Evolutionary conservation across 2,888 invertebrate species (phyloP).

Genomic region (Pterostichus madidus): DNA sequence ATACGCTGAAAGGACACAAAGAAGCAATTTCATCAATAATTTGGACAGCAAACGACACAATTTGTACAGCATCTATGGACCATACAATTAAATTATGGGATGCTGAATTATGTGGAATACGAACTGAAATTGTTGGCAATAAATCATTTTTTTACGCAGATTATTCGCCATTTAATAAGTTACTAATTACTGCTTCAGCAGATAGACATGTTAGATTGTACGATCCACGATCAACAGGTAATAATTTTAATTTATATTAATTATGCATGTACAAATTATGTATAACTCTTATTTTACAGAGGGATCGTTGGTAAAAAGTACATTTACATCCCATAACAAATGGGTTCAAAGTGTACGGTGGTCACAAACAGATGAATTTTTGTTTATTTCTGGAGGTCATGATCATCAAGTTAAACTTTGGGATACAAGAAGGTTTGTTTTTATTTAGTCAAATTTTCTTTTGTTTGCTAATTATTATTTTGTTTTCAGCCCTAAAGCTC

Average conservation of each 20-base stretch:
- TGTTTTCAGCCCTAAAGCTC: slow-evolving; percentile 88
- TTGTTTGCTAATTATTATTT: slow-evolving; percentile 52
- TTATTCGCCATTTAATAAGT: slow-evolving; percentile 87
- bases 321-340: slow-evolving; percentile 92
- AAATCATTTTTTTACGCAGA: slow-evolving; percentile 94
- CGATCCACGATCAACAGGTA: slow-evolving; percentile 93
- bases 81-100: slow-evolving; percentile 98
- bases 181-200: slow-evolving; percentile 91
- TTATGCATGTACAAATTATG: slow-evolving; percentile 12
- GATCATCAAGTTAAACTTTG: slow-evolving; percentile 96
- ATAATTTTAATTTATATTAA: slow-evolving; percentile 40
- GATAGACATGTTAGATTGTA: slow-evolving; percentile 95
- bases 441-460: slow-evolving; percentile 25
- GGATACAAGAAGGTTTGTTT: slow-evolving; percentile 91
- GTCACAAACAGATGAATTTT: slow-evolving; percentile 89
- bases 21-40: slow-evolving; percentile 92
- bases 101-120: slow-evolving; percentile 89
- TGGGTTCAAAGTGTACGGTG: slow-evolving; percentile 96
- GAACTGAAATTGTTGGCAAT: slow-evolving; percentile 90
- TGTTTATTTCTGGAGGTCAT: slow-evolving; percentile 96
- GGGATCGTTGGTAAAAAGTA: slow-evolving; percentile 91
- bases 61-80: slow-evolving; percentile 96
- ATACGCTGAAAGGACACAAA: slow-evolving; percentile 94
- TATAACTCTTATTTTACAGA: slow-evolving; percentile 79
- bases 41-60: slow-evolving; percentile 89